Conservation (phyloP, 1,140 invertebrate genomes). For the Drosophila murphyi region DNA sequence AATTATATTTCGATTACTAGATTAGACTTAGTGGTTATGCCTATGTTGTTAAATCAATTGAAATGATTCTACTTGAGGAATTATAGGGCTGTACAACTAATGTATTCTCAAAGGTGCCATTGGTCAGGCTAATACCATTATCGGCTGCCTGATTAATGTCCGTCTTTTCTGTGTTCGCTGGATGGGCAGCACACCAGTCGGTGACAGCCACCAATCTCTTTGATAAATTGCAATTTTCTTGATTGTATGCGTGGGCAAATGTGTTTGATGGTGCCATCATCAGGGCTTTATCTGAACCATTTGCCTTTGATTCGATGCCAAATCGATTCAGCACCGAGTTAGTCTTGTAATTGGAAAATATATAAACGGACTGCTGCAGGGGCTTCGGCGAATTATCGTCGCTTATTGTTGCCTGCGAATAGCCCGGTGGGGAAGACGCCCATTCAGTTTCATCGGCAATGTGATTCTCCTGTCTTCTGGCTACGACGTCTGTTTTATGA, state of each 20-base stretch:
- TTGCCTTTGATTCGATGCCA: conserved; percentile 52
- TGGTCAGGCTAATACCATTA: conserved; percentile 18
- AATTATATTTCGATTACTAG: conserved; percentile 50
- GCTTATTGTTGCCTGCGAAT: conserved; percentile 19
- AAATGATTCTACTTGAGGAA: conserved; percentile 70
- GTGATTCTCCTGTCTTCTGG: conserved; percentile 24
- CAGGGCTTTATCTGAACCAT: conserved; percentile 43
- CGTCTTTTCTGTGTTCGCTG: conserved; percentile 55
- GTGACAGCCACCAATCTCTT: conserved; percentile 60
- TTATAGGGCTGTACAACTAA: conserved; percentile 57
- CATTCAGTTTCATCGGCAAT: conserved; percentile 22
- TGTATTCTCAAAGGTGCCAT: conserved; percentile 42
- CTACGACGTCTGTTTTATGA: conserved; percentile 32
- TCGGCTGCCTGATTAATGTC: conserved; percentile 47
- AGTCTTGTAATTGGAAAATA: conserved; percentile 81
- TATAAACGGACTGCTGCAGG: conserved; percentile 76
- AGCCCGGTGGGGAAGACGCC: conserved; percentile 16
- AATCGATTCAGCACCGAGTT: conserved; percentile 65
- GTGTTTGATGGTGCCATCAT: conserved; percentile 39
- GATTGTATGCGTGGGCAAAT: conserved; percentile 65
- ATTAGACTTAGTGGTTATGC: conserved; percentile 29
- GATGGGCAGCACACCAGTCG: conserved; percentile 56
- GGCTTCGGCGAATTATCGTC: conserved; percentile 63
- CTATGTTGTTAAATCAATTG: conserved; percentile 82
- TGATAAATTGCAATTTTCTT: conserved; percentile 72